Base-by-base conservation (phyloP, 2,113 vertebrate species). In the Mesoclemmys tuberculata region DNA sequence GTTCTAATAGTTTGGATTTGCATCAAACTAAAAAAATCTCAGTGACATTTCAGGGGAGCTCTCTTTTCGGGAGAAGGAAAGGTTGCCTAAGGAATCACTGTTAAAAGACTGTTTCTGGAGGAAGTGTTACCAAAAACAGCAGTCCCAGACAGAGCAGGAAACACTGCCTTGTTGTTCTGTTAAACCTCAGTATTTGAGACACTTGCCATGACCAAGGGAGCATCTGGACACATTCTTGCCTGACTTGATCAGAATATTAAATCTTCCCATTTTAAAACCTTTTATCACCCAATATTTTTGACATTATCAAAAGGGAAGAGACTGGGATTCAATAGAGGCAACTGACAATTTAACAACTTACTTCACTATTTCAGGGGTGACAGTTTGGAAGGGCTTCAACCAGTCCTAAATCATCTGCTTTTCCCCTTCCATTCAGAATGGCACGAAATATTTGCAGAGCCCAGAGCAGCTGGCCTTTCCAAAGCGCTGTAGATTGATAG, bases 401-500 rank as follows among this genome's bases (percentile, higher is more conserved):
- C 92, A 54, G 79, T 84, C 56, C 90, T 90, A 58, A 91, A 82
- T 92, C 90, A 46, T 46, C 46, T 46, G 46, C 46, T 96, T 97
- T 95, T 51, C 84, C 87, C n/a, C 87, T 83, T 84, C 82, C 68
- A 29, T 81, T 56, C 5, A 93, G 85, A 95, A 96, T 54, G 96
- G 96, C 27, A 18, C 93, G 75, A 95, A 95, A 90, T 58, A 92
- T 97, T 97, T 89, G 96, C 91, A 92, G 71, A 81, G 85, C 86
- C 80, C 52, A 18, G 84, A 95, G 94, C 98, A 98, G 98, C 98
- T 98, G 98, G 94, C 91, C 92, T 93, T 97, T 96, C 97, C 97
- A 96, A 97, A 98, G 88, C 94, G 94, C 96, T 96, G 97, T 97
- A 98, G 98, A 96, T 97, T 85, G 96, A 98, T 96, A 95, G 90